These are phyloP conservation scores for Alloplasta piceator DNA, from an alignment of 2,888 invertebrate species.

Conservation along the genomic window DNA sequence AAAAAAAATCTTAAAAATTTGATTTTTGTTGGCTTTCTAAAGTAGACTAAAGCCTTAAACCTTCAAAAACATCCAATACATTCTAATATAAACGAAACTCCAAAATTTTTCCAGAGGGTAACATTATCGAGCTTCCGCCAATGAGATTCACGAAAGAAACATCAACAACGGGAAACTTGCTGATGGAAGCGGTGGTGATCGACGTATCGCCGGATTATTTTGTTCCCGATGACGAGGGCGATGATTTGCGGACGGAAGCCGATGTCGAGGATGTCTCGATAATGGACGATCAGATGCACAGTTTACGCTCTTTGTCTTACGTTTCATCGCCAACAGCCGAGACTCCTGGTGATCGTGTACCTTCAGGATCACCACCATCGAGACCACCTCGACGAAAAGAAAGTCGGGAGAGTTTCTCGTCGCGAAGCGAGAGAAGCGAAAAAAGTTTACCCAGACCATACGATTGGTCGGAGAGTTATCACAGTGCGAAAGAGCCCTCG, in stretches of 20 bases:
- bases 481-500: slow-evolving; percentile 78
- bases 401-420: slow-evolving; percentile 84
- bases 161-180: slow-evolving; percentile 92
- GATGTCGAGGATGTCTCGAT: slow-evolving; percentile 94
- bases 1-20: too few species aligned
- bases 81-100: too few species aligned
- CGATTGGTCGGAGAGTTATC: slow-evolving; percentile 78
- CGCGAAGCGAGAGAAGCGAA: slow-evolving; percentile 82
- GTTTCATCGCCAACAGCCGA: slow-evolving; percentile 72
- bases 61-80: too few species aligned
- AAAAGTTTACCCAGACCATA: slow-evolving; percentile 69
- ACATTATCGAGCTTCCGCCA: slow-evolving; percentile 93
- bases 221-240: slow-evolving; percentile 91
- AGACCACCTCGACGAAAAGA: slow-evolving; percentile 87
- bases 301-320: slow-evolving; percentile 68
- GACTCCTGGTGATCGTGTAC: slow-evolving; percentile 62
- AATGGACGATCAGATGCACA: slow-evolving; percentile 88
- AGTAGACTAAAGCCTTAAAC: too few species aligned
- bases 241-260: slow-evolving; percentile 93
- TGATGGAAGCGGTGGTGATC: slow-evolving; percentile 96
- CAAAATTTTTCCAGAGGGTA: slow-evolving; percentile 87
- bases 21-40: too few species aligned
- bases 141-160: slow-evolving; percentile 95
- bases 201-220: slow-evolving; percentile 95
- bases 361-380: slow-evolving; percentile 83